A percentile compares a stretch with the other conserved stretches of the same genome.
phyloP scores from a whole-genome alignment of 2,797 vertebrate genomes.

The Cuculus canorus region DNA sequence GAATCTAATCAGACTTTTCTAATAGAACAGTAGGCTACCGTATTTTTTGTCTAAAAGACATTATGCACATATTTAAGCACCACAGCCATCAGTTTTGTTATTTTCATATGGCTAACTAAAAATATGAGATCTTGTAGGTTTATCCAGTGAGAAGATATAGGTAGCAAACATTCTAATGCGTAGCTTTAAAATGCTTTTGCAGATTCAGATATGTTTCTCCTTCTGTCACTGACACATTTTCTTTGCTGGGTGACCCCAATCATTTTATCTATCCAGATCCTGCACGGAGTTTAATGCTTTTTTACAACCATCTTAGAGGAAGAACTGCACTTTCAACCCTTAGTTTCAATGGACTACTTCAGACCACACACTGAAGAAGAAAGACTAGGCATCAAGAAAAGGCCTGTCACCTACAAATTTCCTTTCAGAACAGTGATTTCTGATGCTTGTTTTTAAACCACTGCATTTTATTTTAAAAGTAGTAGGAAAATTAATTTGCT shows the following conservation, averaged over 20 bases:
- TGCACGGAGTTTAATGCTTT: not conserved
- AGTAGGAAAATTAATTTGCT: not conserved
- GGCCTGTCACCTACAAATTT: not conserved
- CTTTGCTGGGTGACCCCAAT: not conserved
- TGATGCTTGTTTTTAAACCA: not conserved
- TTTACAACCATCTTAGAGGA: not conserved
- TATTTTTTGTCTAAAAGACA: not conserved
- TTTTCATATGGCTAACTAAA: not conserved
- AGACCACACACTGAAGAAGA: not conserved
- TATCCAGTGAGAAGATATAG: not conserved
- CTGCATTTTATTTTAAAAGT: not conserved
- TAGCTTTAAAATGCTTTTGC: not conserved
- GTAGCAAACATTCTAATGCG: not conserved
- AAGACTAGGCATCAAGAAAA: not conserved
- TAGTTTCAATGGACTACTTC: not conserved
- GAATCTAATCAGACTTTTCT: not conserved
- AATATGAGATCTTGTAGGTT: not conserved
- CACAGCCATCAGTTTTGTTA: not conserved
- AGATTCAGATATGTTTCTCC: not conserved
- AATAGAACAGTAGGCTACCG: not conserved
- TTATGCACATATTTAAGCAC: not conserved
- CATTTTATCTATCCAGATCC: not conserved
- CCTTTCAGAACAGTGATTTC: not conserved
- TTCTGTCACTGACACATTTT: not conserved
- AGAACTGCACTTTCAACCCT: not conserved